phyloP scores from a whole-genome alignment of 1,140 invertebrate genomes.

The Dinoponera quadriceps region DNA sequence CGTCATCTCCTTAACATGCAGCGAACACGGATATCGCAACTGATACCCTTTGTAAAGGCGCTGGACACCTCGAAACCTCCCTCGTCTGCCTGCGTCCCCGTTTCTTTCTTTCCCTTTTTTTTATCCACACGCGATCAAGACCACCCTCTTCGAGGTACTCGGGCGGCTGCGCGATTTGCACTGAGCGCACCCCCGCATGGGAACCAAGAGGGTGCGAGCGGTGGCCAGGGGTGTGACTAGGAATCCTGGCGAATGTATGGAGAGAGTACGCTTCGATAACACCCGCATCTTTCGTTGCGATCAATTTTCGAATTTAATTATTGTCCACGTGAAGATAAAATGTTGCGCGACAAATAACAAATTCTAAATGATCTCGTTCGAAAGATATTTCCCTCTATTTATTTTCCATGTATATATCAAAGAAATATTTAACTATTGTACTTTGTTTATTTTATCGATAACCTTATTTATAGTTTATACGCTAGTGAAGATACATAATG shows the following conservation, averaged over 20 bases:
- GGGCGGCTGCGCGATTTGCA: constrained; percentile 81
- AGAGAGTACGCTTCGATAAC: neutral
- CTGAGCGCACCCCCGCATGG: constrained; percentile 78
- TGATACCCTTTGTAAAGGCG: neutral
- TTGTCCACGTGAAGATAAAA: neutral
- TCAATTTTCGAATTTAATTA: neutral
- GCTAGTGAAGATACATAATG: neutral
- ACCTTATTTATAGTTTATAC: neutral
- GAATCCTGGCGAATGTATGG: neutral
- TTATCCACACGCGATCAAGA: constrained; percentile 38
- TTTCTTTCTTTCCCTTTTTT: constrained; percentile 44
- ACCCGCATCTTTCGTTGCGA: neutral
- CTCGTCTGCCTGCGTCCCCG: constrained; percentile 1
- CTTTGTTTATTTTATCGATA: neutral
- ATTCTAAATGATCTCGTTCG: neutral
- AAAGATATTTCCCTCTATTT: neutral
- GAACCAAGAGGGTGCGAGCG: constrained; percentile 66
- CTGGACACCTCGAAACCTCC: neutral
- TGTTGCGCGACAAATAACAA: neutral
- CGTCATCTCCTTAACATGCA: constrained; percentile 11
- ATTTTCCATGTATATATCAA: neutral
- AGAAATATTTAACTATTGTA: neutral
- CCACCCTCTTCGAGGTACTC: constrained; percentile 54
- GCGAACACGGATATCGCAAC: neutral
- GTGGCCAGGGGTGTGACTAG: constrained; percentile 62